phyloP scores from a whole-genome alignment of 2,113 vertebrate species.

The Xiphorhynchus elegans region DNA sequence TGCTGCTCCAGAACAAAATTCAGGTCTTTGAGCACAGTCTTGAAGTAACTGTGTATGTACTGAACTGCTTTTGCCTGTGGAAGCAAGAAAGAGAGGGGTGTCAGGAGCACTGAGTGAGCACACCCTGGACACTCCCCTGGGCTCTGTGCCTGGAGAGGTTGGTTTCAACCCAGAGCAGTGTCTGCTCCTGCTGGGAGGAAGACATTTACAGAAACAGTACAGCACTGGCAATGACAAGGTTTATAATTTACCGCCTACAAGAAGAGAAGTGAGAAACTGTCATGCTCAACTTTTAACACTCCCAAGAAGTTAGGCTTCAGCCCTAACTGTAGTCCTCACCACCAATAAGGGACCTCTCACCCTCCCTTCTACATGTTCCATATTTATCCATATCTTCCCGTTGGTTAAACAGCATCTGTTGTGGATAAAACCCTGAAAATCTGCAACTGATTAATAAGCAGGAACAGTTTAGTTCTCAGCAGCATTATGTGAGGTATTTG shows the following conservation, averaged over 20 bases:
- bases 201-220: background rate
- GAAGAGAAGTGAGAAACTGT: background rate
- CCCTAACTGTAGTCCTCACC: background rate
- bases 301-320: background rate
- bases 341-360: background rate
- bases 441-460: background rate
- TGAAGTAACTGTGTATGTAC: background rate
- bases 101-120: background rate
- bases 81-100: background rate
- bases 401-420: background rate
- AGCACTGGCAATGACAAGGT: background rate
- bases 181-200: background rate
- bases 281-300: background rate
- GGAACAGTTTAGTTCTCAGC: background rate
- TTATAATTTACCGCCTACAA: background rate
- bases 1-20: background rate
- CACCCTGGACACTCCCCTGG: background rate
- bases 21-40: background rate
- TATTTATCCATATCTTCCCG: background rate
- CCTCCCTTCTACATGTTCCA: rapidly evolving
- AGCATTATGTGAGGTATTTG: background rate
- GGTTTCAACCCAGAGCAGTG: background rate
- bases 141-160: background rate
- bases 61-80: background rate
- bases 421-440: background rate